Evolutionary conservation across 2,797 vertebrate species (phyloP).

Genomic region (Platalea minor): DNA sequence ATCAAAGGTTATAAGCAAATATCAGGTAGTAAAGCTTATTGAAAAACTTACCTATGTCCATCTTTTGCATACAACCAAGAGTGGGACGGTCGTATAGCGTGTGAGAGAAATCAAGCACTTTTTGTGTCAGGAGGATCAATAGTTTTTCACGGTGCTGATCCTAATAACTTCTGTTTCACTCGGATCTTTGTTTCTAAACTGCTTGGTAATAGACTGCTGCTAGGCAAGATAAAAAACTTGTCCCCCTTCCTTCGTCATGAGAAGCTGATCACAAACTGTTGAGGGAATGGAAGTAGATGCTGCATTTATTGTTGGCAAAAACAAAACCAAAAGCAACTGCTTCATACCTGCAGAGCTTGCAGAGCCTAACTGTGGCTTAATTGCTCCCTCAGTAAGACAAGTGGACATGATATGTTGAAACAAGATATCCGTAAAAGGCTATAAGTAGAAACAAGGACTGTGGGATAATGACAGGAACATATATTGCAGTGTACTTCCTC

Average conservation of each 20-base stretch:
- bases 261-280: background rate
- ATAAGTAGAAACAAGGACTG: background rate
- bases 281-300: background rate
- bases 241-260: background rate
- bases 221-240: background rate
- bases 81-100: accelerated
- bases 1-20: background rate
- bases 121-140: background rate
- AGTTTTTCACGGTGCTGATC: background rate
- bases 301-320: background rate
- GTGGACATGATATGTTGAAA: background rate
- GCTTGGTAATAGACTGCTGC: background rate
- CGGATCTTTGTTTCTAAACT: background rate
- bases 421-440: background rate
- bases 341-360: background rate
- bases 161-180: background rate
- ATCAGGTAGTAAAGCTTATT: background rate
- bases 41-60: background rate
- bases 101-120: background rate
- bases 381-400: background rate
- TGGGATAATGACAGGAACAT: background rate
- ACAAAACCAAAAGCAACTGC: background rate
- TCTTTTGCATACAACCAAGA: background rate
- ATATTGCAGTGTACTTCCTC: background rate
- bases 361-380: background rate